Base-by-base conservation (phyloP, 2,888 invertebrate species). In the Eulithis testata region DNA sequence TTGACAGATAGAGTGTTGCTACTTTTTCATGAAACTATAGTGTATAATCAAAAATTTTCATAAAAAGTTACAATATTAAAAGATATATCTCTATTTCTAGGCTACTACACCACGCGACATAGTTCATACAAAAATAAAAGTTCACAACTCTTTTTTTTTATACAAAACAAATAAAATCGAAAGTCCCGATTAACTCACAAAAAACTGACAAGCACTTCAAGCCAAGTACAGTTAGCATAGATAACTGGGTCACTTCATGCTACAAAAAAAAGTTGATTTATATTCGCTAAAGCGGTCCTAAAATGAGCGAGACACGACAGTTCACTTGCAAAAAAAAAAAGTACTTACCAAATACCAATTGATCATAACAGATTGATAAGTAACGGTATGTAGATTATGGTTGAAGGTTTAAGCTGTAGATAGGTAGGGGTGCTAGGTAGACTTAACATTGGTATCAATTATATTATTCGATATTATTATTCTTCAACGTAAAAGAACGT, bases 311-410 rank as follows among this genome's bases (percentile, higher is more conserved):
- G 31, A 31, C 11, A 37, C n/a, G 37, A 53, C 53, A 52, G 40
- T 11, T 37, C 31, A 21, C 7, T 14, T 14, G 53, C 53, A 53
- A 53, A 53, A 53, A 53, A 53, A 53, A 53, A 53, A 12, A 40
- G 9, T 49, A 21, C 21, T 47, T 21, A 51, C 31, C 21, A 11
- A 51, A n/a, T 51, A 31, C 11, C 51, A 2, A 51, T 51, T 51
- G 51, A 31, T 31, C 51, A 5, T 31, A 31, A 31, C 9, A 49
- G 49, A 49, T 47, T 47, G 47, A 47, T 49, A 21, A 9, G 9
- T 49, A 49, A 49, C 49, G 49, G 49, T 49, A 49, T 11, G 9
- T 49, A 21, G 9, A 49, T 8, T 49, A 49, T 49, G 1, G 11
- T 21, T 21, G 1, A 49, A 49, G 14, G 0, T 45, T 11, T 14